Conservation (phyloP, 30 jellyfish, hydroid and myxozoan species). For the Turritopsis rubra region DNA sequence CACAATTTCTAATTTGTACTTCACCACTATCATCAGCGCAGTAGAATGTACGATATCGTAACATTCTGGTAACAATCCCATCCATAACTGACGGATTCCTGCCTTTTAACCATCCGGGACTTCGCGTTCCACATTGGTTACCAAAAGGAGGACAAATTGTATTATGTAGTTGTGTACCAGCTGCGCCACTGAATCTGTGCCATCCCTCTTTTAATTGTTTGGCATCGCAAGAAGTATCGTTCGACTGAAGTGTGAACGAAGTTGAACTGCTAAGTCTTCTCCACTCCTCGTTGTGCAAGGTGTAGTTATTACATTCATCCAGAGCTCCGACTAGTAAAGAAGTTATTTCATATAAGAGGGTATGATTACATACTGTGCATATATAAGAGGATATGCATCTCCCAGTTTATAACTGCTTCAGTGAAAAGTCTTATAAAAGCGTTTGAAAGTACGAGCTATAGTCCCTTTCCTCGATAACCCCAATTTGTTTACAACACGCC, state of each 20-base stretch:
- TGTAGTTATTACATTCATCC: constrained; percentile 16
- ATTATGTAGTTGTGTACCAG: constrained; percentile 6
- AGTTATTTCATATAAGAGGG: too few relatives aligned
- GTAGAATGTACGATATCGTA: constrained; percentile 13
- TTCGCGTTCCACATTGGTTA: constrained; percentile 7
- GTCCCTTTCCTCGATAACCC: too few relatives aligned
- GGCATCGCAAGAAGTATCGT: constrained; percentile 7
- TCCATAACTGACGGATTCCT: background rate
- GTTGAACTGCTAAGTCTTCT: background rate
- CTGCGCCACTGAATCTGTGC: constrained; percentile 22
- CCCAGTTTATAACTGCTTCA: too few relatives aligned
- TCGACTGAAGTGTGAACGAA: background rate
- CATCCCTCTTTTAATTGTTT: constrained; percentile 8
- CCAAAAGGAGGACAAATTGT: background rate
- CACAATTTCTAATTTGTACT: constrained; percentile 23
- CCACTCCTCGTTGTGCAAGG: constrained; percentile 23
- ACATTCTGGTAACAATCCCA: background rate
- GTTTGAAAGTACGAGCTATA: too few relatives aligned
- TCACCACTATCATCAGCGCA: constrained; percentile 31
- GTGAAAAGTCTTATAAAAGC: too few relatives aligned
- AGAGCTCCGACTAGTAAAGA: background rate
- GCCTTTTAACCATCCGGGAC: constrained; percentile 26
- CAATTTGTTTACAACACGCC: too few relatives aligned
- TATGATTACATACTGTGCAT: too few relatives aligned
- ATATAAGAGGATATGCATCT: too few relatives aligned